Conservation (phyloP, 2,797 vertebrate genomes). For the Adelosebastes latens region DNA sequence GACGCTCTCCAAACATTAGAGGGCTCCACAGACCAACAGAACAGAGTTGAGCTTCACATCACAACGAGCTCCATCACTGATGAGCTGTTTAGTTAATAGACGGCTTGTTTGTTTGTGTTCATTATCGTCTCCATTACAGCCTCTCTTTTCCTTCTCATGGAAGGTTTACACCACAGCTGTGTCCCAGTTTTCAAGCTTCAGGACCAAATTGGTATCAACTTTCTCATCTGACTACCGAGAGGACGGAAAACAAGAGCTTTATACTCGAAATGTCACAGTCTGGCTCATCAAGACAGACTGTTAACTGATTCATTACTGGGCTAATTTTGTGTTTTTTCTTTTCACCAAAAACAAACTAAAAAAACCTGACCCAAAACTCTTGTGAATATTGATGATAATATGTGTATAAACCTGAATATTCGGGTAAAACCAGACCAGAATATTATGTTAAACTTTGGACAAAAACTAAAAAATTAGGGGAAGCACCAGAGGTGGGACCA, state of each 20-base stretch:
- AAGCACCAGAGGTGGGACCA: not conserved
- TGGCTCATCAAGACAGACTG: not conserved
- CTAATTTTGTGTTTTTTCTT: not conserved
- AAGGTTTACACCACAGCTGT: not conserved
- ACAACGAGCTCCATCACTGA: not conserved
- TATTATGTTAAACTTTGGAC: not conserved
- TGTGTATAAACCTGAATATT: not conserved
- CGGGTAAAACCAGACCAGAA: not conserved
- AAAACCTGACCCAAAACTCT: not conserved
- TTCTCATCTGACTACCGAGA: not conserved
- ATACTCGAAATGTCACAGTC: not conserved
- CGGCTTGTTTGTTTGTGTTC: slow-evolving; percentile 26
- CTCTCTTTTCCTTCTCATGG: not conserved
- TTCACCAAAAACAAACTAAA: not conserved
- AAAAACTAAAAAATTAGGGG: not conserved
- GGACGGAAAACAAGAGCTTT: not conserved
- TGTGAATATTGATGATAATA: not conserved
- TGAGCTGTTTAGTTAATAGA: slow-evolving; percentile 8
- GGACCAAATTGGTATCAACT: not conserved
- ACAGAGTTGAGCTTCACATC: not conserved
- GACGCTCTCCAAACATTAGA: not conserved
- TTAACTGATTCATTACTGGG: not conserved
- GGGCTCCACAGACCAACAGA: not conserved
- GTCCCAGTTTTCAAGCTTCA: slow-evolving; percentile 1
- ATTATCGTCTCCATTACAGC: slow-evolving; percentile 45